Evolutionary conservation across 2,797 vertebrate genomes (phyloP).

Genomic region (Macropus fuliginosus): DNA sequence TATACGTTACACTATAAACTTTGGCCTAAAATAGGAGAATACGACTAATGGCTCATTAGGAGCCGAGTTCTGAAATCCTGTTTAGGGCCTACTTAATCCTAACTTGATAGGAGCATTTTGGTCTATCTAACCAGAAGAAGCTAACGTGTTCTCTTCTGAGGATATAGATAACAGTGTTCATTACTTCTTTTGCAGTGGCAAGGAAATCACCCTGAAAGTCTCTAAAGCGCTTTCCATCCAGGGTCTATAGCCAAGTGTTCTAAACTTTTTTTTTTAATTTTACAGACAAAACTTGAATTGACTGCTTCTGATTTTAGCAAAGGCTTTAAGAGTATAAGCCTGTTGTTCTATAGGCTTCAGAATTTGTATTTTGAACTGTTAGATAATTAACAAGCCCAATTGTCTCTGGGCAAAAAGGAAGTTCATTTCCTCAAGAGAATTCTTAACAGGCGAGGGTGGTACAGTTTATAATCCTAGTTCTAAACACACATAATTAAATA

Average conservation of each 20-base stretch:
- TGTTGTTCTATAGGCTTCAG: slow-evolving; percentile 50
- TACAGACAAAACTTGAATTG: slow-evolving; percentile 54
- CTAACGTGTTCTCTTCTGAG: slow-evolving; percentile 33
- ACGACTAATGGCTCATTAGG: neutral
- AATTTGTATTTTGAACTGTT: slow-evolving; percentile 33
- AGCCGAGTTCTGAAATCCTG: neutral
- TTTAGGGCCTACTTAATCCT: slow-evolving; percentile 51
- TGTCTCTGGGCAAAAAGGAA: slow-evolving; percentile 54
- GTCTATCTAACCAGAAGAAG: slow-evolving; percentile 29
- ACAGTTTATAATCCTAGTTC: slow-evolving; percentile 65
- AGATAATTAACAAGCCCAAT: slow-evolving; percentile 62
- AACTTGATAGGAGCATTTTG: slow-evolving; percentile 47
- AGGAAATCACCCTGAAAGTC: slow-evolving; percentile 65
- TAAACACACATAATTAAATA: slow-evolving; percentile 56
- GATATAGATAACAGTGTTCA: neutral
- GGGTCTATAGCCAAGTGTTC: slow-evolving; percentile 63
- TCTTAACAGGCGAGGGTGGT: slow-evolving; percentile 45
- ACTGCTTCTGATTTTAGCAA: slow-evolving; percentile 34
- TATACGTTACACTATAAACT: neutral
- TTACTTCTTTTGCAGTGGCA: slow-evolving; percentile 55
- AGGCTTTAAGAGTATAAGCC: slow-evolving; percentile 59
- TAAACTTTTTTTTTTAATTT: slow-evolving; percentile 26
- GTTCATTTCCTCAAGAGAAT: slow-evolving; percentile 63
- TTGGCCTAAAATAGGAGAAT: neutral
- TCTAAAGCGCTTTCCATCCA: slow-evolving; percentile 67